A percentile compares a stretch with the other conserved stretches of the same genome.
Evolutionary conservation across 1,140 invertebrate genomes (phyloP).

Genomic region (Penaeus indicus): DNA sequence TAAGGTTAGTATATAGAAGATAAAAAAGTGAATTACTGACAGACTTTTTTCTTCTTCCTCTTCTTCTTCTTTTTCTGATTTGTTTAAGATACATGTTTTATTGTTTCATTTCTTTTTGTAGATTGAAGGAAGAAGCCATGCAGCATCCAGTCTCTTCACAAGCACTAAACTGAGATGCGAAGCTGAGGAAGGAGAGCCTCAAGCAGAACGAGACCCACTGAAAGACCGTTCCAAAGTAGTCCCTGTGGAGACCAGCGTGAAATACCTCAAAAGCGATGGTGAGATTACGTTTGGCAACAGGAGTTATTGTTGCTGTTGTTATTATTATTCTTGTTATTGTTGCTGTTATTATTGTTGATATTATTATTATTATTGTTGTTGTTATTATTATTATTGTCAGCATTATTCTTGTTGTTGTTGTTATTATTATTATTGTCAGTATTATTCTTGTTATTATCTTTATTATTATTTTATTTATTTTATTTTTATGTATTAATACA

Average conservation of each 20-base stretch:
- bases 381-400: neutral
- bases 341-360: neutral
- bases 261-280: slow-evolving; percentile 86
- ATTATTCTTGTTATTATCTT: neutral
- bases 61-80: no score
- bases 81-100: no score
- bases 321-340: no score
- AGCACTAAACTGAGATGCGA: slow-evolving; percentile 12
- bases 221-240: slow-evolving; percentile 80
- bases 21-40: no score
- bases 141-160: neutral
- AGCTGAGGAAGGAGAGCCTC: slow-evolving; percentile 52
- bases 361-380: neutral
- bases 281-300: slow-evolving; percentile 21
- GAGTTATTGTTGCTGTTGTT: no score
- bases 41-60: no score
- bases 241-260: slow-evolving; percentile 86
- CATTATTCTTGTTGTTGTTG: neutral
- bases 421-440: no score
- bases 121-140: no score
- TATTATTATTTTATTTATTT: no score
- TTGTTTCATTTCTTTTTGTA: no score
- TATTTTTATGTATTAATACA: no score
- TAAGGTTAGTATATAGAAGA: no score
- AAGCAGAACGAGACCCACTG: slow-evolving; percentile 69